Conservation (phyloP, 2,113 vertebrate genomes). For the Lophotis ruficrista region DNA sequence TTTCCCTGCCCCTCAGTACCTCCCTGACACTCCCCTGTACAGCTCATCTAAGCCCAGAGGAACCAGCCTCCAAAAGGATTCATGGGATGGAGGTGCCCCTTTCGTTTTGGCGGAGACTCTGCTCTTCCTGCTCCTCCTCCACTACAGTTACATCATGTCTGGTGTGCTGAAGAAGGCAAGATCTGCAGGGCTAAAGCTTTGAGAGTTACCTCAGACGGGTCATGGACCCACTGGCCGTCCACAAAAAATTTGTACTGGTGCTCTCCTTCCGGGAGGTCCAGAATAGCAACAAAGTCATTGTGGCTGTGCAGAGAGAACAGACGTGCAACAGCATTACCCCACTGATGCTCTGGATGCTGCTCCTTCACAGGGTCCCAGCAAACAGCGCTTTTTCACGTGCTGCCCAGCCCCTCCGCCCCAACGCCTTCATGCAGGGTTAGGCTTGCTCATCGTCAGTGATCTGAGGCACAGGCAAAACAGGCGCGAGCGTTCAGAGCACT, state of each 20-base stretch:
- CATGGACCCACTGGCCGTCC: slow-evolving; percentile 98
- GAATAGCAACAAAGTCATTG: slow-evolving; percentile 96
- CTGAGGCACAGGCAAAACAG: background rate
- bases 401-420: background rate
- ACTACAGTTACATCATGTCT: background rate
- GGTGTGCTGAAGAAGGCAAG: background rate
- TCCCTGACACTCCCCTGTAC: background rate
- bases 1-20: background rate
- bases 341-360: background rate
- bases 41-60: background rate
- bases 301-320: slow-evolving; percentile 80
- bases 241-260: slow-evolving; percentile 99
- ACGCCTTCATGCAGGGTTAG: background rate
- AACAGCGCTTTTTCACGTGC: background rate
- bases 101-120: background rate
- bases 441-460: background rate
- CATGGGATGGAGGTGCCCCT: background rate
- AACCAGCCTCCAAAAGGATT: background rate
- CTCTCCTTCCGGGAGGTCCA: slow-evolving; percentile 96
- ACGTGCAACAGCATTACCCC: background rate
- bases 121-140: background rate
- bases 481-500: fast-evolving
- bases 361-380: background rate
- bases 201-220: slow-evolving; percentile 88
- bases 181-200: background rate